phyloP scores from a whole-genome alignment of 2,888 invertebrate genomes.

The Apotomis turbidana region DNA sequence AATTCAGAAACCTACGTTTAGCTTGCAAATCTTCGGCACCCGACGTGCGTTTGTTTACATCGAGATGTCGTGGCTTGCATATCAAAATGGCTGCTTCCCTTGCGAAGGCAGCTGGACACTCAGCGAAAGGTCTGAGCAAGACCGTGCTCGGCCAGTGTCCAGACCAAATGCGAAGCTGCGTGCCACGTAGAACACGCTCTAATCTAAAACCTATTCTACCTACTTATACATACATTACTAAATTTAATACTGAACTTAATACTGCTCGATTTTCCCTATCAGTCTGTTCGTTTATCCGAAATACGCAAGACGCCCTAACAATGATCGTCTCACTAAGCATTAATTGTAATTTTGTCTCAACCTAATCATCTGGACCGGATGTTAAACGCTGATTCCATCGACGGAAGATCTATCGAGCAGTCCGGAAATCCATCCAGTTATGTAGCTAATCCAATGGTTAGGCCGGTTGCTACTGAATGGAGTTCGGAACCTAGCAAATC shows the following conservation, averaged over 20 bases:
- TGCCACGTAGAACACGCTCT: constrained; percentile 55
- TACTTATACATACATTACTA: constrained; percentile 33
- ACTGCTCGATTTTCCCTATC: constrained; percentile 56
- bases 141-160: constrained; percentile 37
- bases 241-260: constrained; percentile 64
- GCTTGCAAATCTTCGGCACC: constrained; percentile 13
- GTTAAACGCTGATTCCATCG: constrained; percentile 7
- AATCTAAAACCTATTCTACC: constrained; percentile 41
- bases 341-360: constrained; percentile 9
- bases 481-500: constrained; percentile 20
- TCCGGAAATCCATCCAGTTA: constrained; percentile 28
- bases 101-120: constrained; percentile 49
- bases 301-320: constrained; percentile 5
- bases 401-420: constrained; percentile 33
- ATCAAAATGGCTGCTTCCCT: constrained; percentile 46
- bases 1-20: constrained; percentile 59
- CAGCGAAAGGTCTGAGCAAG: constrained; percentile 44
- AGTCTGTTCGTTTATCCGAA: constrained; percentile 36
- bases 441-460: constrained; percentile 23
- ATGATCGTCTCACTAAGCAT: constrained; percentile 4
- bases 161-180: constrained; percentile 53
- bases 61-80: constrained; percentile 52
- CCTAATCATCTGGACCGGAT: constrained; percentile 12
- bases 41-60: constrained; percentile 45
- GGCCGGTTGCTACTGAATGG: constrained; percentile 31